Evolutionary conservation across 1,140 invertebrate species (phyloP), one percentile per base, ranked within the genome.

Genomic region (Drosophila trapezifrons): DNA sequence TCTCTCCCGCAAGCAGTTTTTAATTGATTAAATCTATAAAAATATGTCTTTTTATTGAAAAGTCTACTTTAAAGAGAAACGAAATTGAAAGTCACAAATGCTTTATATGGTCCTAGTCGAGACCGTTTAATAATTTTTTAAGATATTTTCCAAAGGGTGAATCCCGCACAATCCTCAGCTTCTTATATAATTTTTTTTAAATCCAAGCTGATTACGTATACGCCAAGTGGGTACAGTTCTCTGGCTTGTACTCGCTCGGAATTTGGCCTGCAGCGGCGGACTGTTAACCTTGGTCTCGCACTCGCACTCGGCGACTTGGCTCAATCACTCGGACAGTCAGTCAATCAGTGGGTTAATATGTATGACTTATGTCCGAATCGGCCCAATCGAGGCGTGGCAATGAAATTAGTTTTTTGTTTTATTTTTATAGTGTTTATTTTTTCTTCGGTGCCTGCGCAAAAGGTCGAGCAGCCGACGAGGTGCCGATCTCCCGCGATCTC

Each of bases 231-330:
- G 18, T 57, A 46, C 55, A 77, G 57, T 17, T 59, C 38, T 37
- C 12, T 27, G 57, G 22, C 25, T 15, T 51, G 6, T 25, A 17
- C 29, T n/a, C 13, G 25, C 9, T 32, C 4, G 17, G 64, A 75
- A 65, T 78, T 65, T 57, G 22, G 71, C 65, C 78, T 75, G 78
- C 82, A 84, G 78, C 51, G 12, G 27, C 51, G 18, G 46, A 56
- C n/a, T 52, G 78, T 51, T 87, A 77, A 73, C 82, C 82, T 86
- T 86, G 82, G 66, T 43, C 47, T 38, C 38, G 54, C 42, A 60
- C 32, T 72, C 29, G 17, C 46, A 38, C 42, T 46, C 51, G 43
- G 40, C 17, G 29, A 46, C 38, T 60, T 49, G 57, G 47, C 47
- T 15, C 64, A 55, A 56, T 71, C 60, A 46, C 13, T 51, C 46